Conservation (phyloP, 37 sponge, comb jelly and placozoan genomes). For the Aplysina aerophoba region DNA sequence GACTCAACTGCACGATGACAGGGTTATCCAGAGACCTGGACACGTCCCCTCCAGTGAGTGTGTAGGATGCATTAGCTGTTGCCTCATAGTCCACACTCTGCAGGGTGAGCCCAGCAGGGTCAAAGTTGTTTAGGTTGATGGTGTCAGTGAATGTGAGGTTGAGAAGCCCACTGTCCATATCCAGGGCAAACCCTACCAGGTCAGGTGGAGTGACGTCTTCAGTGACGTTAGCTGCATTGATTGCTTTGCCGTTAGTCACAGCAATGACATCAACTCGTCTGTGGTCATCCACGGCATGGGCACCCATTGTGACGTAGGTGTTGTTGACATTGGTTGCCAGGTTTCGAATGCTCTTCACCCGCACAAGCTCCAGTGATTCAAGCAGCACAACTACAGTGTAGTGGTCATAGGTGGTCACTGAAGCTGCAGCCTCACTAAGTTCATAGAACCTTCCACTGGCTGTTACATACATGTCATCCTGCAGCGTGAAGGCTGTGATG, state of each 20-base stretch:
- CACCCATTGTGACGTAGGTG: conserved; percentile 81
- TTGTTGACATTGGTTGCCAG: conserved; percentile 76
- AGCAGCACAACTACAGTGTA: conserved; percentile 61
- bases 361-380: conserved; percentile 60
- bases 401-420: conserved; percentile 49
- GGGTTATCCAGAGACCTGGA: conserved; percentile 38
- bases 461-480: conserved; percentile 52
- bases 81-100: conserved; percentile 44
- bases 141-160: conserved; percentile 82
- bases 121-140: conserved; percentile 68
- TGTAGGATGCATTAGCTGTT: conserved; percentile 36
- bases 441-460: conserved; percentile 38
- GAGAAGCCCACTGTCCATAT: conserved; percentile 65
- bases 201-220: conserved; percentile 74
- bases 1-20: conserved; percentile 40
- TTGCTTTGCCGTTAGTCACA: conserved; percentile 75
- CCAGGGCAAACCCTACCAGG: conserved; percentile 64
- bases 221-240: conserved; percentile 65
- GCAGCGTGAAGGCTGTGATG: conserved; percentile 70
- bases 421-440: conserved; percentile 35
- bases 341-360: conserved; percentile 68
- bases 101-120: conserved; percentile 70
- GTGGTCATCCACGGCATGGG: conserved; percentile 82
- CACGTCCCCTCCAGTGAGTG: conserved; percentile 64
- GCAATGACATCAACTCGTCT: conserved; percentile 73